A percentile compares a stretch with the other conserved stretches of the same genome.
Conservation (phyloP, 2,888 invertebrate species). For the Drosophila robusta region DNA sequence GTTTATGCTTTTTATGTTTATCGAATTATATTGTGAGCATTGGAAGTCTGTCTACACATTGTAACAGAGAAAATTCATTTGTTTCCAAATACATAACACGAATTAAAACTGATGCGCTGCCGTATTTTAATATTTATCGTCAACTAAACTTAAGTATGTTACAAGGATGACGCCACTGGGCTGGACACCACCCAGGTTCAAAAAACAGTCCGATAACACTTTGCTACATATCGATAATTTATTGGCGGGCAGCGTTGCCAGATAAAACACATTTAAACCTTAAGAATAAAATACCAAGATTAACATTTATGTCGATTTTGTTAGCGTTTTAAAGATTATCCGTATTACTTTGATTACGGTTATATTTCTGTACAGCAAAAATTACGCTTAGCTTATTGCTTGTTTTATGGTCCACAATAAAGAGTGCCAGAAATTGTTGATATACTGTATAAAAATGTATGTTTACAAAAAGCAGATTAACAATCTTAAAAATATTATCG, state of each 20-base stretch:
- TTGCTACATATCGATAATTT: constrained; percentile 5
- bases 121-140: not conserved
- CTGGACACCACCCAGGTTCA: not conserved
- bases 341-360: no score
- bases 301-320: no score
- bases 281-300: not conserved
- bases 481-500: not conserved
- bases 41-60: constrained; percentile 24
- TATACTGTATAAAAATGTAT: not conserved
- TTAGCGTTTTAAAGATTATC: no score
- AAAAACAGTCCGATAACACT: not conserved
- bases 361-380: no score
- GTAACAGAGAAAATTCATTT: constrained; percentile 25
- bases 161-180: not conserved
- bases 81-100: constrained; percentile 31
- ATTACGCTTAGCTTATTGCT: no score
- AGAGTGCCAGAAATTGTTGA: no score
- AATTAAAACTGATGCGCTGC: constrained; percentile 10
- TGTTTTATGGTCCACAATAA: no score
- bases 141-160: not conserved
- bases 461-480: not conserved
- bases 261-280: not conserved
- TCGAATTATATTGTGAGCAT: constrained; percentile 14
- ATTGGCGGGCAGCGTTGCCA: constrained; percentile 1
- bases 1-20: constrained; percentile 13